A percentile compares a stretch with the other conserved stretches of the same genome.
These are phyloP conservation scores for Budorcas taxicolor DNA, from an alignment of 2,113 vertebrate species.

Conservation along the genomic window DNA sequence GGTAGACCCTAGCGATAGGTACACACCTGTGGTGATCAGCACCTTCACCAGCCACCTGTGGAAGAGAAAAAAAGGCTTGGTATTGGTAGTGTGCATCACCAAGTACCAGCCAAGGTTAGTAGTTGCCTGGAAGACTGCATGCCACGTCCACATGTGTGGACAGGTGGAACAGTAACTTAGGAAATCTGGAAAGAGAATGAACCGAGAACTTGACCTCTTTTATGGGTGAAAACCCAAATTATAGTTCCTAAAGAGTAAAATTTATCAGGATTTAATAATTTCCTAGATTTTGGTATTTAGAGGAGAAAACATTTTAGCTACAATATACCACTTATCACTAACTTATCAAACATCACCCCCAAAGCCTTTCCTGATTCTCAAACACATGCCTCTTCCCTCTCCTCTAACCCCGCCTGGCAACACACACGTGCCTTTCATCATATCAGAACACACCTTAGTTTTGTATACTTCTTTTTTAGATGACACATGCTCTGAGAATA, in stretches of 20 bases:
- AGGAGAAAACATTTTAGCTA: not conserved
- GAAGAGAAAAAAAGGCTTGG: constrained; percentile 90
- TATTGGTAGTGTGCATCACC: constrained; percentile 86
- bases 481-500: not conserved
- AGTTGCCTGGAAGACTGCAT: constrained; percentile 69
- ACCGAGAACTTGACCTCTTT: constrained; percentile 26
- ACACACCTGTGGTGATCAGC: constrained; percentile 89
- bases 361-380: not conserved
- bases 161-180: constrained; percentile 36
- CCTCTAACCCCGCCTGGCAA: not conserved
- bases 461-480: not conserved
- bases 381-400: not conserved
- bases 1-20: constrained; percentile 79
- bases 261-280: not conserved
- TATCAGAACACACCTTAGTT: not conserved
- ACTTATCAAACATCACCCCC: not conserved
- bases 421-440: not conserved
- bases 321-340: not conserved
- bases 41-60: constrained; percentile 89
- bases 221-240: not conserved
- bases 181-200: constrained; percentile 52
- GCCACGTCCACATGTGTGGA: not conserved
- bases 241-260: not conserved
- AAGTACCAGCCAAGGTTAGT: constrained; percentile 87
- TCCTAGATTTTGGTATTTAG: not conserved